Base-by-base conservation (phyloP, 2,113 vertebrate species). In the Callorhinus ursinus region DNA sequence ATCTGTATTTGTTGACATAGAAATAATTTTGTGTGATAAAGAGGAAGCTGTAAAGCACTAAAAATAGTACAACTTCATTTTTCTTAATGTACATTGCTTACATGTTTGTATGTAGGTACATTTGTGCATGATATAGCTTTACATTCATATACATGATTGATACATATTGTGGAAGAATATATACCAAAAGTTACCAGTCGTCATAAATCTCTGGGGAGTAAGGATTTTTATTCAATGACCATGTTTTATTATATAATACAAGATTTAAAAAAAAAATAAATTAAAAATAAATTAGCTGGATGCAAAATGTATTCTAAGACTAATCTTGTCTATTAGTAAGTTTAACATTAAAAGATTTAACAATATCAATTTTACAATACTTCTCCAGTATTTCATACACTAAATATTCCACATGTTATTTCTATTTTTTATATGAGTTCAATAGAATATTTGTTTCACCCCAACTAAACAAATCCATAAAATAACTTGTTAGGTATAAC, bases 331-430 rank as follows among this genome's bases (percentile, higher is more conserved):
- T 69, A 76, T 14, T 71, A 61, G 24, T 7, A 94, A 77, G 90
- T 77, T 89, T 95, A 81, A 81, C 26, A 85, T 88, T 61, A 46
- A 83, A 81, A 91, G 61, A 84, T 84, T 67, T 63, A 83, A 42
- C 7, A 65, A 36, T 39, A 90, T 74, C n/a, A 96, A 49, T 24
- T 96, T 74, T 94, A n/a, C 2, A 67, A 33, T 53, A 55, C 21
- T 51, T 71, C 21, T 46, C 26, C 21, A 71, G 51, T 92, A 95
- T 71, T 90, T 80, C 80, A 39, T 57, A 16, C 7, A 51, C 15
- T 84, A 65, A 65, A 77, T 15, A 55, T 80, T 91, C 13, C 22
- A 95, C 26, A 36, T 33, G 18, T 71, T 36, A 80, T 71, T 92
- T 88, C 63, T 61, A 21, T 65, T 89, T 93, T 95, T 39, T 42